Conservation (phyloP, 2,888 invertebrate species). For the Macropis europaea region DNA sequence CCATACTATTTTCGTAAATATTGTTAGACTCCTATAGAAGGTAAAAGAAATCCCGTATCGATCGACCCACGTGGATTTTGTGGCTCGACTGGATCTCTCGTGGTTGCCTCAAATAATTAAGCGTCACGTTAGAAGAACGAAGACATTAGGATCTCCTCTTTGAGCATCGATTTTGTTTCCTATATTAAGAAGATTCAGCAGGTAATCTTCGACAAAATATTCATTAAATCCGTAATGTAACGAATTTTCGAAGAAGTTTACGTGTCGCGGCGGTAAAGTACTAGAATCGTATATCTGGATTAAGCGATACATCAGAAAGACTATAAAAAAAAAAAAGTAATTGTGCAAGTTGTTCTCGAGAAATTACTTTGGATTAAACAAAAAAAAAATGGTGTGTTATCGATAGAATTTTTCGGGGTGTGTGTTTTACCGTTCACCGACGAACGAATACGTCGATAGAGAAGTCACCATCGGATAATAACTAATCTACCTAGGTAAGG, state of each 20-base stretch:
- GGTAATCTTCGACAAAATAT: conserved; percentile 73
- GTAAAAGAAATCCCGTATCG: conserved; percentile 54
- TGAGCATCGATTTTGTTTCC: conserved; percentile 63
- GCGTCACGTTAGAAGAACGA: conserved; percentile 60
- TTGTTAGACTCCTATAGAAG: conserved; percentile 61
- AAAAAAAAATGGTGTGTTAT: conserved; percentile 37
- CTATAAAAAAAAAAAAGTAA: too few species aligned
- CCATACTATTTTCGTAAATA: conserved; percentile 36
- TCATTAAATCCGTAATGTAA: conserved; percentile 60
- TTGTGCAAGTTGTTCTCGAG: conserved; percentile 35
- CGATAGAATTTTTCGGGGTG: conserved; percentile 45
- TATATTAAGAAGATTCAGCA: conserved; percentile 72
- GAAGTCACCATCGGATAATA: conserved; percentile 66
- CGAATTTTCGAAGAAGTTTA: conserved; percentile 25
- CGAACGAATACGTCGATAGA: conserved; percentile 55
- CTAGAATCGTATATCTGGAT: conserved; percentile 21
- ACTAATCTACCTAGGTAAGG: conserved; percentile 72
- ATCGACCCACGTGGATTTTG: conserved; percentile 43
- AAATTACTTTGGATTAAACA: conserved; percentile 21
- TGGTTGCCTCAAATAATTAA: conserved; percentile 42
- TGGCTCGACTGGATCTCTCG: conserved; percentile 39
- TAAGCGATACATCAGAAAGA: conserved; percentile 15
- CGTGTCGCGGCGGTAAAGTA: conserved; percentile 35
- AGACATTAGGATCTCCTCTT: conserved; percentile 55
- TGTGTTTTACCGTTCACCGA: conserved; percentile 46